phyloP scores from a whole-genome alignment of 2,797 vertebrate genomes.

The Pantherophis vulpinus region DNA sequence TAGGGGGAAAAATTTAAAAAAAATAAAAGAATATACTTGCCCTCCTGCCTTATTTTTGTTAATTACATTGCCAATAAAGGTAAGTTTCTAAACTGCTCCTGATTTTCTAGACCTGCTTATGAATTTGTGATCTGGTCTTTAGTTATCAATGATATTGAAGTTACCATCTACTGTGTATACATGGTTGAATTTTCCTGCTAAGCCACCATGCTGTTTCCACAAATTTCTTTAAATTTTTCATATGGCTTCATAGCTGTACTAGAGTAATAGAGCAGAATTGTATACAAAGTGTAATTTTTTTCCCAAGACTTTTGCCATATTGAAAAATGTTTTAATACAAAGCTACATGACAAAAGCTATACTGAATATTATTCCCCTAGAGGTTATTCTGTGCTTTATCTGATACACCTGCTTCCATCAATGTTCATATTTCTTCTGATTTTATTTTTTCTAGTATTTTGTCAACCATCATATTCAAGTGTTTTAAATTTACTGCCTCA shows the following conservation, averaged over 20 bases:
- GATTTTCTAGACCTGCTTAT: neutral
- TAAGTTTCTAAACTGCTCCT: neutral
- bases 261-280: neutral
- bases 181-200: neutral
- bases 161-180: neutral
- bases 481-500: constrained; percentile 17
- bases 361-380: neutral
- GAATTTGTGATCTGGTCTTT: neutral
- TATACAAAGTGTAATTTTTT: neutral
- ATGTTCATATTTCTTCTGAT: neutral
- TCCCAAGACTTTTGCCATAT: neutral
- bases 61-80: neutral
- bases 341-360: neutral
- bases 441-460: constrained; percentile 16
- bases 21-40: neutral
- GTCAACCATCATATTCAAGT: neutral
- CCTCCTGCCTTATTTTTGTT: neutral
- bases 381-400: neutral
- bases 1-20: no score
- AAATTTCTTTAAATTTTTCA: neutral
- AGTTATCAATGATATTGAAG: neutral
- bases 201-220: neutral
- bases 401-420: constrained; percentile 19
- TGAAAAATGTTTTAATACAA: neutral
- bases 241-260: neutral